phyloP scores from a whole-genome alignment of 2,797 vertebrate genomes.

The Cryptoprocta ferox region DNA sequence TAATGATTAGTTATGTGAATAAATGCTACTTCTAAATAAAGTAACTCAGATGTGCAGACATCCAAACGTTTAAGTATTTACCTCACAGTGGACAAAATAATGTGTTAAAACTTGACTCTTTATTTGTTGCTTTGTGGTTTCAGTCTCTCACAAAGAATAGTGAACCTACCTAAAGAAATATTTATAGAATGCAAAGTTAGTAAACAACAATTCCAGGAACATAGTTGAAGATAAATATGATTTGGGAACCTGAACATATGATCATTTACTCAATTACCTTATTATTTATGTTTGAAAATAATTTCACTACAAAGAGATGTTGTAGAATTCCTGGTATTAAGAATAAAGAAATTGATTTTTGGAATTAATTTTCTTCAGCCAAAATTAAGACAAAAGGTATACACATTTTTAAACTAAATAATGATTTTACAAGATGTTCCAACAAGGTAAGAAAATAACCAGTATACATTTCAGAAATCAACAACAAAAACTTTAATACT shows the following conservation, averaged over 20 bases:
- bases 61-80: not conserved
- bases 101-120: not conserved
- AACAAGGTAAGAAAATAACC: not conserved
- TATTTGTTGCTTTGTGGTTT: not conserved
- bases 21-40: not conserved
- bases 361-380: not conserved
- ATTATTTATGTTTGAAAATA: not conserved
- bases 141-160: not conserved
- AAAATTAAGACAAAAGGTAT: not conserved
- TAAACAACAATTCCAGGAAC: not conserved
- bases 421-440: not conserved
- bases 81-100: not conserved
- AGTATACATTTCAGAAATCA: not conserved
- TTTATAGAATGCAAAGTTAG: not conserved
- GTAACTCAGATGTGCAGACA: not conserved
- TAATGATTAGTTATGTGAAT: not conserved
- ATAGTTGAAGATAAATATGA: not conserved
- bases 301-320: not conserved
- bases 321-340: not conserved
- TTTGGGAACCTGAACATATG: not conserved
- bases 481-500: not conserved
- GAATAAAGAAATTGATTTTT: not conserved
- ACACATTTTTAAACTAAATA: not conserved
- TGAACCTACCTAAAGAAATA: not conserved
- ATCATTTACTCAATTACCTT: not conserved